Percentiles rank a stretch among this genome's conserved stretches.
Evolutionary conservation across 2,797 vertebrate genomes (phyloP).

Genomic region (Liparis tanakae): DNA sequence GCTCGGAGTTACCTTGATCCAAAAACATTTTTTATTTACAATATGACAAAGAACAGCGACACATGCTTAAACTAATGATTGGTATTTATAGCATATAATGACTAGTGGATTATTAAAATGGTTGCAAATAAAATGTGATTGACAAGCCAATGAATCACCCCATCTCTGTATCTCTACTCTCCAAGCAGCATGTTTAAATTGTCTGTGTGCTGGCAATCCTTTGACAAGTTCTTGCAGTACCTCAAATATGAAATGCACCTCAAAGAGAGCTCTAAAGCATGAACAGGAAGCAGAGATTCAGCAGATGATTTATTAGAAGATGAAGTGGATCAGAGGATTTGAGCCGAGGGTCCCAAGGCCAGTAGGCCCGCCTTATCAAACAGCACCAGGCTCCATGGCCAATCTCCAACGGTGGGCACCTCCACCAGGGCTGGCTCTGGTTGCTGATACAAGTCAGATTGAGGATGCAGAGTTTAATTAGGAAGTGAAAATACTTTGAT

Average conservation of each 20-base stretch:
- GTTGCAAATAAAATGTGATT: not conserved
- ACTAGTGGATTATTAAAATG: not conserved
- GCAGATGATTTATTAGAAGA: conserved; percentile 74
- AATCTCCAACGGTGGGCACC: conserved; percentile 70
- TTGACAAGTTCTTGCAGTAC: conserved; percentile 45
- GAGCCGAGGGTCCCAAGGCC: conserved; percentile 67
- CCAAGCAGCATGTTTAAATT: conserved; percentile 19
- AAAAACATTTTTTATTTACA: not conserved
- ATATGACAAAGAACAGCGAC: not conserved
- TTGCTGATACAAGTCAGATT: conserved; percentile 62
- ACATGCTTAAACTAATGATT: not conserved
- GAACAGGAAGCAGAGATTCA: conserved; percentile 54
- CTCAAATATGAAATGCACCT: conserved; percentile 47
- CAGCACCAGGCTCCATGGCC: conserved; percentile 73
- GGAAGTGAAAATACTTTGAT: conserved; percentile 20
- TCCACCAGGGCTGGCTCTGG: conserved; percentile 47
- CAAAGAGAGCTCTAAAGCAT: conserved; percentile 61
- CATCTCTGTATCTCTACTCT: not conserved
- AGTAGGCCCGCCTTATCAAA: conserved; percentile 75
- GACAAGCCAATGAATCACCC: not conserved
- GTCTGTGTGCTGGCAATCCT: conserved; percentile 46
- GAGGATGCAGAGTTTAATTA: conserved; percentile 38
- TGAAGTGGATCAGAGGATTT: conserved; percentile 71
- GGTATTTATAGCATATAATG: not conserved
- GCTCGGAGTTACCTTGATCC: not conserved